Evolutionary conservation across 2,113 vertebrate species (phyloP).

Genomic region (Grammomys dolichurus): DNA sequence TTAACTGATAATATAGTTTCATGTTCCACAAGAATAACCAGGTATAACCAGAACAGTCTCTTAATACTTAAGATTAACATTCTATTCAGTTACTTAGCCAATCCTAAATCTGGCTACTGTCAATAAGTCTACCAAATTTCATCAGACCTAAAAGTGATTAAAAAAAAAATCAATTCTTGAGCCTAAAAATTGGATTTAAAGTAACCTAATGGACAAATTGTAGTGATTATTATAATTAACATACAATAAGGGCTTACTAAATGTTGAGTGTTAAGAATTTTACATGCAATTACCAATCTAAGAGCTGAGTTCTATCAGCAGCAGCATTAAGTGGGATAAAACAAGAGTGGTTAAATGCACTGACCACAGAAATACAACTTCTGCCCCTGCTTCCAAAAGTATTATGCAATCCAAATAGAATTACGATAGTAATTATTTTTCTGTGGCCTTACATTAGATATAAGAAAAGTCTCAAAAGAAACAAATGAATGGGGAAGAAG

Average conservation of each 20-base stretch:
- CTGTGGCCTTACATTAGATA: neutral
- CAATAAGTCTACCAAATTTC: neutral
- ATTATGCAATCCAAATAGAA: neutral
- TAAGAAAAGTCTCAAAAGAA: neutral
- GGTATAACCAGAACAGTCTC: neutral
- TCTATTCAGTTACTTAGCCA: neutral
- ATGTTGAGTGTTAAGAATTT: neutral
- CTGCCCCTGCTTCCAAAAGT: neutral
- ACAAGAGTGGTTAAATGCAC: fast-evolving
- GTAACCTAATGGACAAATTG: neutral
- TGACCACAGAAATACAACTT: neutral
- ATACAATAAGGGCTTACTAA: fast-evolving
- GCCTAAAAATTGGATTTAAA: neutral
- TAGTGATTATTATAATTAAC: neutral
- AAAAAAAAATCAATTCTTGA: neutral
- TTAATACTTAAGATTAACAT: neutral
- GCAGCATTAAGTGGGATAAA: neutral
- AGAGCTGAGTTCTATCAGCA: neutral
- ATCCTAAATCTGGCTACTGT: neutral
- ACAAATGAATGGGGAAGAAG: too few relatives aligned
- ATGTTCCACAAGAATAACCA: neutral
- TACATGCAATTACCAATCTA: too few relatives aligned
- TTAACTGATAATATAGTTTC: neutral
- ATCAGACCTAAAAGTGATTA: neutral
- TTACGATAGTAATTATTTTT: neutral